phyloP scores from a whole-genome alignment of 2,113 vertebrate species.

The Xiphophorus hellerii region DNA sequence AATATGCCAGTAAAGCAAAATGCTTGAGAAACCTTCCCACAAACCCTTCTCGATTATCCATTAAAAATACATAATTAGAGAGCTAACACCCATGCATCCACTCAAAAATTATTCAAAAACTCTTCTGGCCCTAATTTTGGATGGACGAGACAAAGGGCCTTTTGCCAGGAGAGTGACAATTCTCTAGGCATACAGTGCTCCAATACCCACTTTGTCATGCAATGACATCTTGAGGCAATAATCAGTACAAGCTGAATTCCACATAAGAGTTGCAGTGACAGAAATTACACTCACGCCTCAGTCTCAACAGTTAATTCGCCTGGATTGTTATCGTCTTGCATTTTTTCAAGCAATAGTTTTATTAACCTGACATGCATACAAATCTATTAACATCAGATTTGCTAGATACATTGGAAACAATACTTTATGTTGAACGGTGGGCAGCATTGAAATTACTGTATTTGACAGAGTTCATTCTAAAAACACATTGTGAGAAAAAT shows the following conservation, averaged over 20 bases:
- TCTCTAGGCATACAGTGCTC: slow-evolving; percentile 25
- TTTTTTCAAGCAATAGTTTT: slow-evolving; percentile 9
- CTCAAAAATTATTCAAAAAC: slow-evolving; percentile 29
- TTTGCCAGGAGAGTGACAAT: slow-evolving; percentile 42
- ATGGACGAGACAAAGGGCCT: slow-evolving; percentile 34
- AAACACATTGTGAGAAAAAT: not conserved
- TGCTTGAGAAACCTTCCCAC: slow-evolving; percentile 40
- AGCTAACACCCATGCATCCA: slow-evolving; percentile 23
- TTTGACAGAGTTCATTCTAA: slow-evolving; percentile 1
- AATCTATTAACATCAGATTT: not conserved
- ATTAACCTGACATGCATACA: slow-evolving; percentile 9
- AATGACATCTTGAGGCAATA: slow-evolving; percentile 42
- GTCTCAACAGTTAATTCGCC: slow-evolving; percentile 25
- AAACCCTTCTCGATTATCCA: slow-evolving; percentile 19
- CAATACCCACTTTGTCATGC: slow-evolving; percentile 40
- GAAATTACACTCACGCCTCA: slow-evolving; percentile 17
- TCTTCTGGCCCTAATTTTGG: slow-evolving; percentile 12
- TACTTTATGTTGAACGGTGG: not conserved
- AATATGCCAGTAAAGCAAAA: slow-evolving; percentile 57
- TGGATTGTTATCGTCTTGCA: slow-evolving; percentile 2
- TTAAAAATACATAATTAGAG: slow-evolving; percentile 49
- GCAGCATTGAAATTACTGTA: not conserved
- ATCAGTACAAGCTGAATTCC: slow-evolving; percentile 46
- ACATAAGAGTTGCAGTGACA: slow-evolving; percentile 24
- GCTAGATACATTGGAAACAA: not conserved